Conservation (phyloP, 2,888 invertebrate species). For the Drosophila lutescens region DNA sequence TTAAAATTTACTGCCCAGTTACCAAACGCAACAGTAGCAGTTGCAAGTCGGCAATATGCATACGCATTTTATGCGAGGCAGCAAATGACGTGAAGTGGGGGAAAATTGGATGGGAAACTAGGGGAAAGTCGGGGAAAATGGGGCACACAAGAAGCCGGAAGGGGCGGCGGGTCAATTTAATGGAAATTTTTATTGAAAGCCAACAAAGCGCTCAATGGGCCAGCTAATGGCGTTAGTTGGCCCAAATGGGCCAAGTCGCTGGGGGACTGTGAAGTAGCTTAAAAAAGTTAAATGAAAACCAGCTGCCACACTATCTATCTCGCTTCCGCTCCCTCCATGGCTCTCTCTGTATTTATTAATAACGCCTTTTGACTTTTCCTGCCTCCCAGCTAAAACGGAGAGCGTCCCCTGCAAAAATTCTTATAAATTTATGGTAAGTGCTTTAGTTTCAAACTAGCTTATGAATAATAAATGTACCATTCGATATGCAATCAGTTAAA, state of each 20-base stretch:
- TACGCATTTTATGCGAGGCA: conserved; percentile 71
- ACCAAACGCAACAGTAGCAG: conserved; percentile 47
- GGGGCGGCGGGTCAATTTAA: conserved; percentile 64
- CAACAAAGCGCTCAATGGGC: conserved; percentile 79
- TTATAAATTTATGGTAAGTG: conserved; percentile 42
- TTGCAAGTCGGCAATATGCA: conserved; percentile 78
- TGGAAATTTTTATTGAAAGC: conserved; percentile 79
- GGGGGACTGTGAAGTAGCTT: conserved; percentile 65
- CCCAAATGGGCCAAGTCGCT: conserved; percentile 48
- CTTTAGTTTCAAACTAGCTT: conserved; percentile 28
- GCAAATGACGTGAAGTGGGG: conserved; percentile 7
- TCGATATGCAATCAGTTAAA: conserved; percentile 29
- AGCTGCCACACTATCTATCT: conserved; percentile 37
- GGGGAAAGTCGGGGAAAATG: neutral
- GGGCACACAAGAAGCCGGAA: conserved; percentile 4
- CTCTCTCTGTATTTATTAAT: conserved; percentile 32
- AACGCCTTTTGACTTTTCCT: conserved; percentile 41
- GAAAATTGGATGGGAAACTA: conserved; percentile 9
- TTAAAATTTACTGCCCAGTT: conserved; percentile 78
- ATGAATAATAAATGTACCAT: conserved; percentile 48
- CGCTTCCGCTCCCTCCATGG: neutral
- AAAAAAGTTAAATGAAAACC: conserved; percentile 55
- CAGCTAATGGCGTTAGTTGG: conserved; percentile 78
- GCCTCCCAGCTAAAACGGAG: conserved; percentile 8
- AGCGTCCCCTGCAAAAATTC: conserved; percentile 16